phyloP scores from a whole-genome alignment of 2,888 invertebrate species.

The Drosophila ezoana region DNA sequence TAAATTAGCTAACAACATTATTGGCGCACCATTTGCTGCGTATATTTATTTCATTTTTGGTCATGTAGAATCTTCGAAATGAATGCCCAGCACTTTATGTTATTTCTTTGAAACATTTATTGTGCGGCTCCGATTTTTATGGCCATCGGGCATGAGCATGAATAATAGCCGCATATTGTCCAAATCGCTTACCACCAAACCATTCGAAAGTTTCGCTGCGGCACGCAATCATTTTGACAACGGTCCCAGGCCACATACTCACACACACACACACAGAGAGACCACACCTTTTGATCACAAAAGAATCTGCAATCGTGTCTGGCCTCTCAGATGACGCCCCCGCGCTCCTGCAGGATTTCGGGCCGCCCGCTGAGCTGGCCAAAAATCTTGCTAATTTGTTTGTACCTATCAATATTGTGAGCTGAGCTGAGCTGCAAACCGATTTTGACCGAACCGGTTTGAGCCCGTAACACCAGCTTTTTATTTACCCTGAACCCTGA shows the following conservation, averaged over 20 bases:
- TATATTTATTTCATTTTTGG: constrained; percentile 27
- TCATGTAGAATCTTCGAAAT: constrained; percentile 64
- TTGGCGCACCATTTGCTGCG: constrained; percentile 46
- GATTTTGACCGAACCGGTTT: no score
- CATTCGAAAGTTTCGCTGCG: constrained; percentile 31
- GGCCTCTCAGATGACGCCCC: constrained; percentile 3
- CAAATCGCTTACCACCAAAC: constrained; percentile 56
- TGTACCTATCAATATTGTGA: constrained; percentile 1
- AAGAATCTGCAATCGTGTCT: constrained; percentile 13
- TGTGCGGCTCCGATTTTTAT: constrained; percentile 54
- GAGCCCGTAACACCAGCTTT: no score
- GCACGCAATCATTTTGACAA: constrained; percentile 64
- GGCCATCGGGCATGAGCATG: constrained; percentile 55
- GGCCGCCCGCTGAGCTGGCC: constrained; percentile 1
- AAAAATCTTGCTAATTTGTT: constrained; percentile 21
- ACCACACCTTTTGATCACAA: constrained; percentile 60
- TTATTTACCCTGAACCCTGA: no score
- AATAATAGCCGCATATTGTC: constrained; percentile 73
- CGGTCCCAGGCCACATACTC: constrained; percentile 25
- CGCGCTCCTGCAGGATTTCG: constrained; percentile 35
- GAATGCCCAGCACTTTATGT: constrained; percentile 62
- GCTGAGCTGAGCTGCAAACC: no score
- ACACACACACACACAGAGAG: constrained; percentile 2
- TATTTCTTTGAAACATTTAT: constrained; percentile 52
- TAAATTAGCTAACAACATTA: constrained; percentile 66